phyloP scores from a whole-genome alignment of 2,797 vertebrate species.

The Heterohyrax brucei region DNA sequence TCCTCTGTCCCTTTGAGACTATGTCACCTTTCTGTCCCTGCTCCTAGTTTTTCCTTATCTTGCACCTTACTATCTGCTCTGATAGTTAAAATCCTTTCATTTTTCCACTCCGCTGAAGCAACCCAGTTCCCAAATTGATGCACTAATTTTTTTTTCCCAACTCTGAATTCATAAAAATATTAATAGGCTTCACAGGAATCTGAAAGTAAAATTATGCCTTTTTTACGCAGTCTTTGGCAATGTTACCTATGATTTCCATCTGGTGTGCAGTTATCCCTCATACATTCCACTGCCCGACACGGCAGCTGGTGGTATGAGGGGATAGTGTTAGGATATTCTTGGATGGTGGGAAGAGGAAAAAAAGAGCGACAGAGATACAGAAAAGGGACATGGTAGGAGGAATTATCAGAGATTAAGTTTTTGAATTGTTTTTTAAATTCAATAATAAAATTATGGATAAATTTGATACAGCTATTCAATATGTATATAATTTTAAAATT shows the following conservation, averaged over 20 bases:
- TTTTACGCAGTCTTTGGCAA: slow-evolving; percentile 75
- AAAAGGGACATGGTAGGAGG: background rate
- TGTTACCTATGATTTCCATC: slow-evolving; percentile 73
- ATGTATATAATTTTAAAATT: background rate
- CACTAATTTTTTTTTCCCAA: slow-evolving; percentile 56
- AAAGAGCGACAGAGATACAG: background rate
- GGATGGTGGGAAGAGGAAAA: background rate
- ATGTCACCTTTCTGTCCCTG: background rate
- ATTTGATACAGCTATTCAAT: background rate
- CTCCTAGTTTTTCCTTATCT: background rate
- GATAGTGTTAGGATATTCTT: slow-evolving; percentile 41
- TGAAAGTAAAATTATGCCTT: slow-evolving; percentile 27
- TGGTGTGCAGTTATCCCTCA: slow-evolving; percentile 59
- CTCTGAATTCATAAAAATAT: slow-evolving; percentile 72
- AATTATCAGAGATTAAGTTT: background rate
- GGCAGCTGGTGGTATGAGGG: slow-evolving; percentile 72
- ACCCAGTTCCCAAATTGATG: slow-evolving; percentile 18
- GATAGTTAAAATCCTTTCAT: background rate
- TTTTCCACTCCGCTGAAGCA: slow-evolving; percentile 28
- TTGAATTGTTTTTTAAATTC: background rate
- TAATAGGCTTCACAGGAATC: slow-evolving; percentile 72
- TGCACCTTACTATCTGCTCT: background rate
- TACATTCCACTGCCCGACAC: slow-evolving; percentile 63
- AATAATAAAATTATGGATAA: background rate
- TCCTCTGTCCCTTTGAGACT: background rate